Conservation (phyloP, 2,888 invertebrate genomes). For the Ochropacha duplaris region DNA sequence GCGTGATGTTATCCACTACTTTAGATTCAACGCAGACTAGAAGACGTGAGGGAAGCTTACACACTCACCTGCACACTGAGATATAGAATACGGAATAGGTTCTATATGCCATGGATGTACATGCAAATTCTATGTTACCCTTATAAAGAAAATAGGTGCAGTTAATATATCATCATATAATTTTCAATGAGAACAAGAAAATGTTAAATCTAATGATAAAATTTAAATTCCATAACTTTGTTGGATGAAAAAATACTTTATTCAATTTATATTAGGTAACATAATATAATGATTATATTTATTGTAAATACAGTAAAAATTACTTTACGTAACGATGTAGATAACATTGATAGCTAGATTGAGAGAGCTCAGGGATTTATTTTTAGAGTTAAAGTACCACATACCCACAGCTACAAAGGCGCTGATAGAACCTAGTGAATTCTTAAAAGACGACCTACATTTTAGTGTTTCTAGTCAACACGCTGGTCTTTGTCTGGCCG, state of each 20-base stretch:
- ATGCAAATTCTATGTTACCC: not conserved
- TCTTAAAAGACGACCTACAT: constrained; percentile 2
- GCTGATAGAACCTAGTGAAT: not conserved
- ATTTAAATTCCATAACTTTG: too few relatives aligned
- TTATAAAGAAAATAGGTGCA: too few relatives aligned
- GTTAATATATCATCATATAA: too few relatives aligned
- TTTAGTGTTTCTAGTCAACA: constrained; percentile 15
- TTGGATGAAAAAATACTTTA: too few relatives aligned
- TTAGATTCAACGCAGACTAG: constrained; percentile 56
- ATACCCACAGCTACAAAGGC: constrained; percentile 4
- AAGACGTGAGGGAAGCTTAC: constrained; percentile 64
- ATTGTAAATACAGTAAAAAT: too few relatives aligned
- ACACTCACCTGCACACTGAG: constrained; percentile 53
- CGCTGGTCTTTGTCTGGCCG: constrained; percentile 29
- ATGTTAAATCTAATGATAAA: too few relatives aligned
- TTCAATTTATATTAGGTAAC: too few relatives aligned
- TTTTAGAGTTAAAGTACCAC: not conserved
- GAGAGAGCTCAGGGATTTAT: too few relatives aligned
- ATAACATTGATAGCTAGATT: not conserved
- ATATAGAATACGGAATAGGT: constrained; percentile 23
- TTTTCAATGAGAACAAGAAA: too few relatives aligned
- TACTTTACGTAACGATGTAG: too few relatives aligned
- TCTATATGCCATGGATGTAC: not conserved
- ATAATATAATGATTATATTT: too few relatives aligned
- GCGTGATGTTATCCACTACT: constrained; percentile 47